Evolutionary conservation across 2,113 vertebrate genomes (phyloP), one percentile per base, ranked within the genome.

Genomic region (Apteryx owenii): DNA sequence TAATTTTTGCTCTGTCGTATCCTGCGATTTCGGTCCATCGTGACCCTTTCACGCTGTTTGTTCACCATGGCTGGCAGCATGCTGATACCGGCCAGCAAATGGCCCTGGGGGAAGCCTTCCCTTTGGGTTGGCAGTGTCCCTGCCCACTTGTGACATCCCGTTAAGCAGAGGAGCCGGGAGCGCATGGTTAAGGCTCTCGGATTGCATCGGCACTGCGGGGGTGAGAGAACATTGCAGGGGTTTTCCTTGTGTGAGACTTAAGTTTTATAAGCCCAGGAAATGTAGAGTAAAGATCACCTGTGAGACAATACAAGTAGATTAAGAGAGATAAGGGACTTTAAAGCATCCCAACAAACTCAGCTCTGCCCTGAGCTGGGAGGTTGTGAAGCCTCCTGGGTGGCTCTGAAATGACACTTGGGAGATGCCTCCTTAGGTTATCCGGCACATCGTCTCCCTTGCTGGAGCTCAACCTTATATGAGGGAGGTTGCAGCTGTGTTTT

Each of bases 371-470:
- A 2, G 2, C 23, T 65, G 46, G 14, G 77, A 68, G 64, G n/a
- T 29, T 81, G 68, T 54, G 48, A 48, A 80, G 33, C 31, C 33
- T 50, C 44, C 10, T 7, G 29, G n/a, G 38, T 28, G 82, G 42
- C 8, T 81, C 81, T 48, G 65, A 44, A 81, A 18, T 26, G 3
- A 2, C 17, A 1, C 3, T 1, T 12, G 26, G n/a, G 56, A 51
- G 38, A 65, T 31, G 9, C 9, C 7, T 61, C 4, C 53, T 58
- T 20, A 50, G 13, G 6, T 50, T 29, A 16, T 36, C 0, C 0
- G 3, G 16, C 20, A 12, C 15, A n/a, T 48, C 2, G 2, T 29
- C 33, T 12, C 48, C 78, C 33, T 80, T 19, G 10, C 58, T 83
- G 58, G n/a, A 75, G 69, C 78, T 93, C 62, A 9, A 44, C 23